A percentile compares a stretch with the other conserved stretches of the same genome.
phyloP scores from a whole-genome alignment of 2,888 invertebrate species.

The Metacarcinus magister region DNA sequence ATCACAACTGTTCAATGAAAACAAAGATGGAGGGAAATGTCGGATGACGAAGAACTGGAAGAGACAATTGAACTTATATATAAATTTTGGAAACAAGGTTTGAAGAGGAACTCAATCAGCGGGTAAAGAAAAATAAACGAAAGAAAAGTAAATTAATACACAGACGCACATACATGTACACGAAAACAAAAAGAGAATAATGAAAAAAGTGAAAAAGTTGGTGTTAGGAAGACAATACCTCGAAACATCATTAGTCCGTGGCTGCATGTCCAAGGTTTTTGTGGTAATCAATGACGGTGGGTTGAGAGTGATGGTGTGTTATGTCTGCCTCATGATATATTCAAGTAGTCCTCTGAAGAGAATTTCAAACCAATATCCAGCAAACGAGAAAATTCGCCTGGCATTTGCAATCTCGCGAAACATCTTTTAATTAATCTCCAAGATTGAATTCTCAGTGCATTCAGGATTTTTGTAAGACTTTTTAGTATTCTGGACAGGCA shows the following conservation, averaged over 20 bases:
- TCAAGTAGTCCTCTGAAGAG: not conserved
- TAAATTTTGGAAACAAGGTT: no score
- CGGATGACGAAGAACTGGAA: no score
- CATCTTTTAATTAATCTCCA: slow-evolving; percentile 21
- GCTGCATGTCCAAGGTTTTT: no score
- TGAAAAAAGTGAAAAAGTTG: no score
- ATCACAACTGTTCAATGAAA: not conserved
- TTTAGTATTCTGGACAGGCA: not conserved
- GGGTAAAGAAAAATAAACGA: no score
- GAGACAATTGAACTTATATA: no score
- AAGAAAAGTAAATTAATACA: no score
- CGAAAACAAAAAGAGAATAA: no score
- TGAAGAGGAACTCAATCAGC: no score
- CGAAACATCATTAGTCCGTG: no score
- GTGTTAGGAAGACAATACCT: no score
- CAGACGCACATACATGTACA: no score
- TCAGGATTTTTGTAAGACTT: not conserved
- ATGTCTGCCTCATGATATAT: not conserved
- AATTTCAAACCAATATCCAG: not conserved
- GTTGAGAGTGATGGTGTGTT: not conserved
- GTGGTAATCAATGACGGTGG: not conserved
- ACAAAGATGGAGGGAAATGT: not conserved
- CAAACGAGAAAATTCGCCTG: not conserved
- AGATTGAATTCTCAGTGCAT: not conserved
- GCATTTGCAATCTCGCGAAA: not conserved